Evolutionary conservation across 2,113 vertebrate species (phyloP).

Genomic region (Sialia sialis): DNA sequence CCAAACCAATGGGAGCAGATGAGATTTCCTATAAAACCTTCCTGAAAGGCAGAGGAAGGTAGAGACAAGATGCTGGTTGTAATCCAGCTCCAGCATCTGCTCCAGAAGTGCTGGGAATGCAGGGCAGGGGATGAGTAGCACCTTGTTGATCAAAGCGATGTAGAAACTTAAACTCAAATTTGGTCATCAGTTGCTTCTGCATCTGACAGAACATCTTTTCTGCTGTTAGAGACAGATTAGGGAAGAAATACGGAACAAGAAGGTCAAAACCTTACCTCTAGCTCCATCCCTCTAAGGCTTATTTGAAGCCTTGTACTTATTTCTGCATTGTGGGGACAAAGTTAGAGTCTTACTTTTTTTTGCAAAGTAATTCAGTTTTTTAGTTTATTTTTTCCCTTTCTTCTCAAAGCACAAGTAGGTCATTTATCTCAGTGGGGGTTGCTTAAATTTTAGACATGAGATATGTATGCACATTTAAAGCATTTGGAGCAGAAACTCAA

Average conservation of each 20-base stretch:
- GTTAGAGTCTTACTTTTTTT: neutral
- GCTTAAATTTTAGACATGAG: neutral
- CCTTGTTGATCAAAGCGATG: neutral
- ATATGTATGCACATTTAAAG: neutral
- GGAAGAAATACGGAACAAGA: neutral
- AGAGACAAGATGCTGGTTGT: neutral
- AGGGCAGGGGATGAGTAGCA: neutral
- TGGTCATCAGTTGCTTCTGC: neutral
- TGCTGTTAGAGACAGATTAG: neutral
- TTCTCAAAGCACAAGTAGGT: neutral
- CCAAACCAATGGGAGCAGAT: constrained; percentile 40
- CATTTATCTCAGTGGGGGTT: neutral
- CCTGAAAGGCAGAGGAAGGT: neutral
- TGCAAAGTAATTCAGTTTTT: neutral
- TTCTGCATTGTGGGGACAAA: neutral
- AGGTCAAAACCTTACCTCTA: neutral
- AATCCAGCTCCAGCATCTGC: constrained; percentile 1
- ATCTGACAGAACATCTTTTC: constrained; percentile 4
- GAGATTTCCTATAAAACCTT: constrained; percentile 36
- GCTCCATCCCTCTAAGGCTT: neutral
- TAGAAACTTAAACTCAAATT: neutral
- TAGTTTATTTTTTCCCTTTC: neutral
- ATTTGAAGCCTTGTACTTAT: neutral
- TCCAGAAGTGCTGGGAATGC: neutral
- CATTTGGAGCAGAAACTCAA: neutral